Evolutionary conservation across 2,113 vertebrate genomes (phyloP).

Genomic region (Perognathus longimembris): DNA sequence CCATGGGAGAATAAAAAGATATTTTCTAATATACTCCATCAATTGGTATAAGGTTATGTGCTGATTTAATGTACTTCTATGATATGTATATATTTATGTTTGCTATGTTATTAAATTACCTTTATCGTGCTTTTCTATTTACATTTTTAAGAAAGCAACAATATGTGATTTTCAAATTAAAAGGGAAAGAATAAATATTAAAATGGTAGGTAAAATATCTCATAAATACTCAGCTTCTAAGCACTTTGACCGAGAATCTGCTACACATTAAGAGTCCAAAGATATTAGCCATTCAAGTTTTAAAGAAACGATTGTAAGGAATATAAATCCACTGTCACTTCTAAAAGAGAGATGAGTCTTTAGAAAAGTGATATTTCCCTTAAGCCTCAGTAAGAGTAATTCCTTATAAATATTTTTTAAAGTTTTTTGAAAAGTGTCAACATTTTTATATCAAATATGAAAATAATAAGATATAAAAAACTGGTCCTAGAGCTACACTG

Average conservation of each 20-base stretch:
- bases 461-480: conserved; percentile 1
- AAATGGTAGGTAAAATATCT: neutral
- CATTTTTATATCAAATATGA: neutral
- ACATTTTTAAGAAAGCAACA: neutral
- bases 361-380: neutral
- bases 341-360: neutral
- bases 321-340: neutral
- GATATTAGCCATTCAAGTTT: neutral
- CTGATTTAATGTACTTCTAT: neutral
- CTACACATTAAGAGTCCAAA: neutral
- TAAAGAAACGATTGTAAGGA: neutral
- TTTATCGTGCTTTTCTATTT: neutral
- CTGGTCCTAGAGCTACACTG: neutral
- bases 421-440: neutral
- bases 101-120: neutral
- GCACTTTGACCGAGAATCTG: neutral
- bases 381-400: neutral
- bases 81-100: neutral
- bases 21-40: neutral
- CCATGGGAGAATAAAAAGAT: neutral
- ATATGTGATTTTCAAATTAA: neutral
- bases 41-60: neutral
- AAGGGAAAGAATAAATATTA: neutral
- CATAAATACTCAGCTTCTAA: neutral
- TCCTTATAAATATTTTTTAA: conserved; percentile 18